Percentiles rank a stretch among this genome's conserved stretches.
These are phyloP conservation scores for Melozone crissalis DNA, from an alignment of 2,113 vertebrate species.

Conservation along the genomic window DNA sequence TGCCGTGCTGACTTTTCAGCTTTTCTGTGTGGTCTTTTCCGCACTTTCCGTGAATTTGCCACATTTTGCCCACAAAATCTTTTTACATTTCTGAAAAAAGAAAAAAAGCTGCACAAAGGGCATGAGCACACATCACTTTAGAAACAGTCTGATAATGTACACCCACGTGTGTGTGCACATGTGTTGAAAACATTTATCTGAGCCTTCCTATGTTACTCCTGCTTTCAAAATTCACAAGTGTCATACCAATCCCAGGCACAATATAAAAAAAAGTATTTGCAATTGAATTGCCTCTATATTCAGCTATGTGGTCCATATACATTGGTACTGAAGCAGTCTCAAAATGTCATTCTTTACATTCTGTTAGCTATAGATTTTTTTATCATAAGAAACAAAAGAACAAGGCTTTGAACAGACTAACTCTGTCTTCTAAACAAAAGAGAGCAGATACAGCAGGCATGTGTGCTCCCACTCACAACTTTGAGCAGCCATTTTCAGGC, in stretches of 20 bases:
- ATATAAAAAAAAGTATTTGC: not conserved
- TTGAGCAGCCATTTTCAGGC: not conserved
- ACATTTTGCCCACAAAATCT: not conserved
- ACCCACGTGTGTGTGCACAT: fast-evolving
- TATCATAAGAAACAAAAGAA: not conserved
- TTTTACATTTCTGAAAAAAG: not conserved
- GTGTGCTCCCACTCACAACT: not conserved
- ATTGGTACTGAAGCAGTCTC: not conserved
- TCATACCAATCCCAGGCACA: not conserved
- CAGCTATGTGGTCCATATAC: not conserved
- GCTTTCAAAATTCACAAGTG: not conserved
- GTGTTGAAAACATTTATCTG: not conserved
- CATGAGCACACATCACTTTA: not conserved
- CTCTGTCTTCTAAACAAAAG: not conserved
- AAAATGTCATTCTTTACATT: not conserved
- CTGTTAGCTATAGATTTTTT: not conserved
- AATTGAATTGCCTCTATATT: not conserved
- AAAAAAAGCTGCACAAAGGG: not conserved
- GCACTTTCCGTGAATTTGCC: not conserved
- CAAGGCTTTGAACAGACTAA: not conserved
- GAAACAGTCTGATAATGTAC: not conserved
- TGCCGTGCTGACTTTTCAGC: not conserved
- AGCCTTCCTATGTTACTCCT: not conserved
- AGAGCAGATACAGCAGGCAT: not conserved
- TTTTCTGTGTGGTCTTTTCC: not conserved